Evolutionary conservation across 2,888 invertebrate species (phyloP).

Genomic region (Xestia xanthographa): DNA sequence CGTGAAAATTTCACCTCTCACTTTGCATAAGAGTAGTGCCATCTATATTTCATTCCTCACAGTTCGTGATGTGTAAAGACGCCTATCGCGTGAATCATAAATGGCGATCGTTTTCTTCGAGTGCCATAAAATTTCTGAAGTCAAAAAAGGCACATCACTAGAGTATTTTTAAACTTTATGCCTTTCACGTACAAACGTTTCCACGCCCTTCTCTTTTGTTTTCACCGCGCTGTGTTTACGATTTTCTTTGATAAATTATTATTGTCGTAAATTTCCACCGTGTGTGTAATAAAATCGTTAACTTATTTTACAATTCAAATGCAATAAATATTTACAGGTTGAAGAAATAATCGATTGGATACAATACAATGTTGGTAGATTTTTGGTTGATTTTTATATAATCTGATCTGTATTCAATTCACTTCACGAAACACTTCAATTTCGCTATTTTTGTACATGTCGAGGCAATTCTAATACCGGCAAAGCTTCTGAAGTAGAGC

Average conservation of each 20-base stretch:
- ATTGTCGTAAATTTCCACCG: slow-evolving; percentile 70
- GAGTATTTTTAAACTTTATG: slow-evolving; percentile 73
- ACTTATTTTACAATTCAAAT: slow-evolving; percentile 69
- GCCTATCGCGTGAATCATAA: slow-evolving; percentile 87
- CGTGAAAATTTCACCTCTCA: slow-evolving; percentile 84
- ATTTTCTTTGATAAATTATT: slow-evolving; percentile 70
- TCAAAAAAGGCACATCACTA: slow-evolving; percentile 71
- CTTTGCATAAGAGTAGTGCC: slow-evolving; percentile 85
- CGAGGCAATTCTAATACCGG: slow-evolving; percentile 86
- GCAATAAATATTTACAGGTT: slow-evolving; percentile 63
- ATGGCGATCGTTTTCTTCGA: slow-evolving; percentile 84
- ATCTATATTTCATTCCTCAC: slow-evolving; percentile 84
- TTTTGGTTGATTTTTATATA: slow-evolving; percentile 72
- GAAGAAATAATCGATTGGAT: slow-evolving; percentile 53
- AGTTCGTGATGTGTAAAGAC: slow-evolving; percentile 82
- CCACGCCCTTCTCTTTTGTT: slow-evolving; percentile 67
- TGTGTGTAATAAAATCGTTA: slow-evolving; percentile 68
- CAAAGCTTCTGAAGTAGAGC: slow-evolving; percentile 86
- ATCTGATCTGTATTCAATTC: slow-evolving; percentile 79
- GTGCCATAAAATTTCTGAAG: slow-evolving; percentile 78
- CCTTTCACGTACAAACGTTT: slow-evolving; percentile 68
- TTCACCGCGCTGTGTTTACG: slow-evolving; percentile 67
- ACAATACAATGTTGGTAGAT: slow-evolving; percentile 56
- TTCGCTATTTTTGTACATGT: slow-evolving; percentile 87
- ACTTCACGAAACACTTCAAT: slow-evolving; percentile 84